These are phyloP conservation scores for Stomatorhinus ivindoensis DNA, from an alignment of 2,113 vertebrate species.

Conservation along the genomic window DNA sequence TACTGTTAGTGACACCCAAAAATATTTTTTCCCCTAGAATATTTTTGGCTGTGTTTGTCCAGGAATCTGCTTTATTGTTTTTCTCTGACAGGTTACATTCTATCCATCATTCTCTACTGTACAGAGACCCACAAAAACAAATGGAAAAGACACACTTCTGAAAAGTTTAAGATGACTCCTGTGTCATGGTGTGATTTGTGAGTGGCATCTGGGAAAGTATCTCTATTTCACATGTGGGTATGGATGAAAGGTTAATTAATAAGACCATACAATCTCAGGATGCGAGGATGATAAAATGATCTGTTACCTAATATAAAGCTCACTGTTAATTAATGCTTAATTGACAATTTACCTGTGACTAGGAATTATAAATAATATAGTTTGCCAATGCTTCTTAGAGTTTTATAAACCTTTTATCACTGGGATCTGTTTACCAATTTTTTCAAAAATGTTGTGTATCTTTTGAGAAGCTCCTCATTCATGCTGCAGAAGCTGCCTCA, in stretches of 20 bases:
- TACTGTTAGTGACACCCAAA: neutral
- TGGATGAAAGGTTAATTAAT: conserved; percentile 30
- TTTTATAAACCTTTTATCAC: neutral
- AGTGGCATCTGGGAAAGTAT: neutral
- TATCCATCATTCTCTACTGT: neutral
- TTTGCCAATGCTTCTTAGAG: neutral
- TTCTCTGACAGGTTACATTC: neutral
- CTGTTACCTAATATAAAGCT: neutral
- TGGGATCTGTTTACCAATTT: neutral
- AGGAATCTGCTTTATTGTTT: neutral
- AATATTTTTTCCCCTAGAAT: neutral
- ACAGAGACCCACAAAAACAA: conserved; percentile 3
- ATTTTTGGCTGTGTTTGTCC: neutral
- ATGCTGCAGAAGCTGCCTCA: neutral
- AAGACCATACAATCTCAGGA: conserved; percentile 26
- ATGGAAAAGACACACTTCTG: neutral
- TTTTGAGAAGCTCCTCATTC: neutral
- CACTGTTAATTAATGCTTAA: neutral
- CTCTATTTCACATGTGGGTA: neutral
- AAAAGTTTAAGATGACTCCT: neutral
- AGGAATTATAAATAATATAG: neutral
- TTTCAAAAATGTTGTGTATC: neutral
- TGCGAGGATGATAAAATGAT: conserved; percentile 20
- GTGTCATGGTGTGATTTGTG: neutral
- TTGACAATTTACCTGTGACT: neutral